Evolutionary conservation across 2,797 vertebrate genomes (phyloP), one percentile per base, ranked within the genome.

Genomic region (Eutrigla gurnardus): DNA sequence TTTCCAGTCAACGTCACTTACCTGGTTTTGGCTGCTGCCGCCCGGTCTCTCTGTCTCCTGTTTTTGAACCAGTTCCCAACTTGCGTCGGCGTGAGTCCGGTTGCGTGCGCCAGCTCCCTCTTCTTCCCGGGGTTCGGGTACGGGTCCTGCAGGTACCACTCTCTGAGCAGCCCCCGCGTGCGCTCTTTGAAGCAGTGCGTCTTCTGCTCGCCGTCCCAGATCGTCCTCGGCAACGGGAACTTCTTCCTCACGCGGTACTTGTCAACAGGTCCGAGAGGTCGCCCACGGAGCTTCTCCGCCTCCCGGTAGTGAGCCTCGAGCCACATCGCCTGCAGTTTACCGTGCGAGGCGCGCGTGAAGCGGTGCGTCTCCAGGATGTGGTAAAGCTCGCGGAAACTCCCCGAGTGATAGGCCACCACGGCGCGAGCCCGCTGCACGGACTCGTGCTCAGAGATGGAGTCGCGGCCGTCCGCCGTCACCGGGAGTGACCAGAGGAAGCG

Each of bases 51-150:
- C 89, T 98, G 98, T 91, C 98, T 94, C 75, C 98, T 95, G 92
- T 99, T 99, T 92, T 99, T 99, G 94, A 99, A 99, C 98, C 98
- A 99, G 94, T 99, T 99, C 75, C 98, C 97, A 75, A 99, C 98
- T 87, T 99, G 98, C 17, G 97, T 99, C 78, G 97, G 97, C 33
- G 97, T 98, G 87, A 99, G 97, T 80, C 98, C 98, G 60, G 98
- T 99, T 88, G 97, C 97, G 88, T 97, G 97, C 74, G 98, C 98
- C 92, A 99, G 95, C 94, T 99, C 98, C 82, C 97, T 94, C 93
- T 99, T 99, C 95, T 98, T 98, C 89, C 96, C 97, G 66, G 98
- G 97, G 91, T 99, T 99, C 57, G 98, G 98, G 85, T 99, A 99
- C 47, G 98, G 98, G 92, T 99, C 98, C 96, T 98, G 97, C 83